phyloP scores from a whole-genome alignment of 2,113 vertebrate species.

The Callocephalon fimbriatum region DNA sequence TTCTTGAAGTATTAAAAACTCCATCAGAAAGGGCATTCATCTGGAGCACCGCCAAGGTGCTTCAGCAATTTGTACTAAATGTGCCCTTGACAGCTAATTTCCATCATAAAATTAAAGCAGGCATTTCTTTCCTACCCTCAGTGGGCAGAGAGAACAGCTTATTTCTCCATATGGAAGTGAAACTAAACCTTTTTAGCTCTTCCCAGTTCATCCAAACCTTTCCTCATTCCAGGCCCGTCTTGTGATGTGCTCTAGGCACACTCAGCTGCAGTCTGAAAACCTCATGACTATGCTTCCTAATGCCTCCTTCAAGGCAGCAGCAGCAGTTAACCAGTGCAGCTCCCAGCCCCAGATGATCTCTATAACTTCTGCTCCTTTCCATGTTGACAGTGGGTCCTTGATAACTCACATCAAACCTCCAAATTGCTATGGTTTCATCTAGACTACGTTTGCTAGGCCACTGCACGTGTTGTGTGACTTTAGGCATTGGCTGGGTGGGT shows the following conservation, averaged over 20 bases:
- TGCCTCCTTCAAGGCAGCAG: neutral
- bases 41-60: no score
- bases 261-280: neutral
- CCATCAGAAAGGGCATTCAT: no score
- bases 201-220: neutral
- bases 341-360: neutral
- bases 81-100: neutral
- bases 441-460: neutral
- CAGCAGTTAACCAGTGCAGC: neutral
- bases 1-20: no score
- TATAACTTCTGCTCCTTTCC: neutral
- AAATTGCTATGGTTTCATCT: neutral
- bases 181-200: neutral
- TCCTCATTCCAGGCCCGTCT: neutral
- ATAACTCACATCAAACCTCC: neutral
- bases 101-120: neutral
- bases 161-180: neutral
- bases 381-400: fast-evolving
- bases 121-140: neutral
- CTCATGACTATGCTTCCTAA: neutral
- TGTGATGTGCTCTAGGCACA: neutral
- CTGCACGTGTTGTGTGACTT: fast-evolving
- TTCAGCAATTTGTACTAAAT: no score
- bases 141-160: neutral
- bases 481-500: neutral